phyloP scores from a whole-genome alignment of 2,888 invertebrate species.

The Hypena proboscidalis region DNA sequence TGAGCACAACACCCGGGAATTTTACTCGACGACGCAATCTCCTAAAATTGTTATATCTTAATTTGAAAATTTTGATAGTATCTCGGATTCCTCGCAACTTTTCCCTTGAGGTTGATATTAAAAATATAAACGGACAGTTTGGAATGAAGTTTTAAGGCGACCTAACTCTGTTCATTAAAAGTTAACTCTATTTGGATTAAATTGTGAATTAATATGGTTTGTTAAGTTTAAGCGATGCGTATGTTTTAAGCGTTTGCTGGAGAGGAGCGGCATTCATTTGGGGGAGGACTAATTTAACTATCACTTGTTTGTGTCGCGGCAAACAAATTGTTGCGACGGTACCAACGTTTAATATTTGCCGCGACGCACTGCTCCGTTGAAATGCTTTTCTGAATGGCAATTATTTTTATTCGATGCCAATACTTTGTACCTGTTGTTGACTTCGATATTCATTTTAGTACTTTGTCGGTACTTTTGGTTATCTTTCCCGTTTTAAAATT shows the following conservation, averaged over 20 bases:
- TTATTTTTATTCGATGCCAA: not conserved
- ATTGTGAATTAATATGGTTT: conserved; percentile 15
- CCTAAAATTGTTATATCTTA: conserved; percentile 18
- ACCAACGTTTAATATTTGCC: conserved; percentile 25
- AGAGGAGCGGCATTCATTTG: conserved; percentile 56
- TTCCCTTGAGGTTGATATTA: conserved; percentile 17
- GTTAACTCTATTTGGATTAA: conserved; percentile 21
- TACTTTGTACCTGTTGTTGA: too few species aligned
- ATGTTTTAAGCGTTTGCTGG: conserved; percentile 29
- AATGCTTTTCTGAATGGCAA: conserved; percentile 7
- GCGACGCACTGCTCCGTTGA: conserved; percentile 21
- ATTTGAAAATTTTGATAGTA: conserved; percentile 25
- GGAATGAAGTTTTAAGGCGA: conserved; percentile 7
- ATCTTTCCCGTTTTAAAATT: too few species aligned
- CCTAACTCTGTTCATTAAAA: conserved; percentile 23
- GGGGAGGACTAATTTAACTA: conserved; percentile 64
- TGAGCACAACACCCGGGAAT: conserved; percentile 1
- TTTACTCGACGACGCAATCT: conserved; percentile 15
- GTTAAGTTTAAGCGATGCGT: conserved; percentile 26
- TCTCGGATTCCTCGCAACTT: conserved; percentile 8
- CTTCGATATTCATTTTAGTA: too few species aligned
- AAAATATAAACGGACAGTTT: conserved; percentile 22
- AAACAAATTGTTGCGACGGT: conserved; percentile 59
- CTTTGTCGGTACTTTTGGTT: too few species aligned
- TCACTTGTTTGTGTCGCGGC: conserved; percentile 48